phyloP scores from a whole-genome alignment of 2,888 invertebrate genomes.

The Napeogenes inachia region DNA sequence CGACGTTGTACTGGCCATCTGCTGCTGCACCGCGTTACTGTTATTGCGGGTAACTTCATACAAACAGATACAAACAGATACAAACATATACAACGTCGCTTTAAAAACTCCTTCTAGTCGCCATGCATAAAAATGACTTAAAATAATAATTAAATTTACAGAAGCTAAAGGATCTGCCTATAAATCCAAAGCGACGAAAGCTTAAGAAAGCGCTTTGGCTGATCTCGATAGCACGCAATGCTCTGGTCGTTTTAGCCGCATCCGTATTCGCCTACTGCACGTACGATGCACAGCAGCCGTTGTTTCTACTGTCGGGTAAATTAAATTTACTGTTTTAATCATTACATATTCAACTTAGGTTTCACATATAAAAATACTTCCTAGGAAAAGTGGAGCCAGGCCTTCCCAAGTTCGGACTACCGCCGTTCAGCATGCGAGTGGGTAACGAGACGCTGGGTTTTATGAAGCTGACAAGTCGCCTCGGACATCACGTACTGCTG shows the following conservation, averaged over 20 bases:
- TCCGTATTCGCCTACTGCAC: constrained; percentile 78
- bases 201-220: constrained; percentile 82
- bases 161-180: constrained; percentile 80
- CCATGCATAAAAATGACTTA: too few relatives aligned
- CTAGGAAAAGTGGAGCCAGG: constrained; percentile 82
- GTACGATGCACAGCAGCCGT: constrained; percentile 69
- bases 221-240: constrained; percentile 86
- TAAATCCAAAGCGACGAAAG: constrained; percentile 49
- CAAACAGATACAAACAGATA: not conserved
- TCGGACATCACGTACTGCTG: constrained; percentile 87
- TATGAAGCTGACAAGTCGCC: constrained; percentile 81
- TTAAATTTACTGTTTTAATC: constrained; percentile 33
- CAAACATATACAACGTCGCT: not conserved
- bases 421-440: constrained; percentile 80
- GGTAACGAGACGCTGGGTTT: constrained; percentile 81
- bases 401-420: constrained; percentile 81
- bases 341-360: too few relatives aligned
- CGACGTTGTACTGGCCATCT: constrained; percentile 82
- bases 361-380: not conserved
- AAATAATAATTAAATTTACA: constrained; percentile 43
- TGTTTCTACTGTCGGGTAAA: constrained; percentile 80
- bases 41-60: constrained; percentile 79
- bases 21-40: constrained; percentile 81
- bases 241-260: constrained; percentile 83
- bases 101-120: too few relatives aligned